A percentile compares a stretch with the other conserved stretches of the same genome.
Evolutionary conservation across 2,888 invertebrate genomes (phyloP).

Genomic region (Onthophagus sagittarius): DNA sequence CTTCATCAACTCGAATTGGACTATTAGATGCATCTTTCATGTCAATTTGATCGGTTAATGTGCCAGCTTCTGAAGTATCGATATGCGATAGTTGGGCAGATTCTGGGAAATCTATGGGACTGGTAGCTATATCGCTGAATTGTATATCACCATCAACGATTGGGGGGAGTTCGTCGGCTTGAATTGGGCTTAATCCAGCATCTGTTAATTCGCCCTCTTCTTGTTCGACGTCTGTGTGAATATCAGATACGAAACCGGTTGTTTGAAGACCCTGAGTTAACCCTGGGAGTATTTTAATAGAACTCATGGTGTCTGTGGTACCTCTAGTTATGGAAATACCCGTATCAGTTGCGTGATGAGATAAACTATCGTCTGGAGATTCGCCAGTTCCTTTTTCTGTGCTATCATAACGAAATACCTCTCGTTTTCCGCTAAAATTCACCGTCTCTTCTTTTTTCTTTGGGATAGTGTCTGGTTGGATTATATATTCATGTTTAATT

Average conservation of each 20-base stretch:
- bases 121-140: conserved; percentile 51
- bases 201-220: conserved; percentile 56
- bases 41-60: conserved; percentile 52
- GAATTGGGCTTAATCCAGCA: conserved; percentile 55
- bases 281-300: conserved; percentile 43
- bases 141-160: conserved; percentile 45
- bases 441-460: conserved; percentile 52
- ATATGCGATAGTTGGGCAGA: conserved; percentile 45
- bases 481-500: conserved; percentile 43
- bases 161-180: conserved; percentile 50
- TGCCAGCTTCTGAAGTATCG: conserved; percentile 53
- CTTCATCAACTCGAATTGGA: conserved; percentile 44
- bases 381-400: conserved; percentile 33
- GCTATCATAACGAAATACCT: conserved; percentile 51
- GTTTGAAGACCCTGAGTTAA: conserved; percentile 45
- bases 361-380: conserved; percentile 52
- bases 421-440: conserved; percentile 52
- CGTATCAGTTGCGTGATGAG: conserved; percentile 55
- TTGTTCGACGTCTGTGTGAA: conserved; percentile 43
- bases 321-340: conserved; percentile 54
- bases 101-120: conserved; percentile 52
- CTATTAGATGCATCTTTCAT: conserved; percentile 54
- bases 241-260: conserved; percentile 50
- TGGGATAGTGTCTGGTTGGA: conserved; percentile 42
- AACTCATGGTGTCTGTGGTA: conserved; percentile 49